A percentile compares a stretch with the other conserved stretches of the same genome.
phyloP scores from a whole-genome alignment of 1,140 invertebrate genomes.

The Physella acuta region DNA sequence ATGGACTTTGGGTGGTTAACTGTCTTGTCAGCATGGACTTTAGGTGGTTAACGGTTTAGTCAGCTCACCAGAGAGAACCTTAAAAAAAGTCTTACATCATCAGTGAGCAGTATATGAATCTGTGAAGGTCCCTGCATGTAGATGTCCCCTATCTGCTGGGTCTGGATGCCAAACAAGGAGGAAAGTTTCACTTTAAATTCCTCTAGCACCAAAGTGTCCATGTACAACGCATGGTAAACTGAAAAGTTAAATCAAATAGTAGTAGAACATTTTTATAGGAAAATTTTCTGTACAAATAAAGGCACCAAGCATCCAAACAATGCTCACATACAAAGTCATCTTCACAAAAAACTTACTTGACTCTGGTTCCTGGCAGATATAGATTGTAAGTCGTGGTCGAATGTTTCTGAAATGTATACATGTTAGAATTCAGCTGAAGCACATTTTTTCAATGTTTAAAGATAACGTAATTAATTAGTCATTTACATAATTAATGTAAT shows the following conservation, averaged over 20 bases:
- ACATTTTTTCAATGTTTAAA: no score
- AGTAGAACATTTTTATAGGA: not conserved
- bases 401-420: slow-evolving; percentile 67
- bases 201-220: slow-evolving; percentile 69
- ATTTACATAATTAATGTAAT: no score
- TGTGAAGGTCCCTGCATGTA: slow-evolving; percentile 75
- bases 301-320: not conserved
- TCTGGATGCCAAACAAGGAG: slow-evolving; percentile 64
- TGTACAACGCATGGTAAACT: slow-evolving; percentile 79
- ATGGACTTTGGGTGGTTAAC: not conserved
- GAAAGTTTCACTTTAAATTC: slow-evolving; percentile 73
- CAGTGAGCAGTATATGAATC: slow-evolving; percentile 74
- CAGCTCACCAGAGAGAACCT: not conserved
- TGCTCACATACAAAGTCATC: not conserved
- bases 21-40: not conserved
- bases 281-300: not conserved
- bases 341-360: slow-evolving; percentile 40
- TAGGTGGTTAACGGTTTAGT: not conserved
- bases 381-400: slow-evolving; percentile 76
- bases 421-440: no score
- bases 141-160: slow-evolving; percentile 67
- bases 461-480: no score
- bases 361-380: slow-evolving; percentile 70
- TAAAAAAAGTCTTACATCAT: slow-evolving; percentile 64
- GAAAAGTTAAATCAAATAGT: slow-evolving; percentile 41